Conservation (phyloP, 2,888 invertebrate species). For the Tryphoninae sp. region DNA sequence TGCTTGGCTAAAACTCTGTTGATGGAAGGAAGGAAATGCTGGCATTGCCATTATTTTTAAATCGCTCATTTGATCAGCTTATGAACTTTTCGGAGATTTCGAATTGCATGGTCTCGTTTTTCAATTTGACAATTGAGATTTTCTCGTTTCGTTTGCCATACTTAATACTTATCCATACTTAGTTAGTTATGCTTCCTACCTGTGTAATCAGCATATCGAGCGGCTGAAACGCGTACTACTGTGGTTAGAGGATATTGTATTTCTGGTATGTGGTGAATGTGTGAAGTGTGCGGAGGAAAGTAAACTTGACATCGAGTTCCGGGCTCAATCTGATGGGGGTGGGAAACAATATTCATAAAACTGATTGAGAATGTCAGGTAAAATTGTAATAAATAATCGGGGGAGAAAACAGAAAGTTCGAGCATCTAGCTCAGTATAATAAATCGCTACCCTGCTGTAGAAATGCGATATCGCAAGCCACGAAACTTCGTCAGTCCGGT, state of each 20-base stretch:
- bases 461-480: constrained; percentile 27
- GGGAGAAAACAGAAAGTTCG: constrained; percentile 6
- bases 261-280: too few species aligned
- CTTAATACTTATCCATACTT: too few species aligned
- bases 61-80: neutral
- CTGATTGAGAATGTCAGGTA: neutral
- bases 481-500: constrained; percentile 9
- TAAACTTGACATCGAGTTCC: neutral
- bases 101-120: too few species aligned
- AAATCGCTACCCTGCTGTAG: constrained; percentile 1
- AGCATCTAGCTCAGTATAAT: neutral
- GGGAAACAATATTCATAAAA: neutral
- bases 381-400: neutral
- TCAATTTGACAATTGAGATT: too few species aligned
- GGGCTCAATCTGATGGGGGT: constrained; percentile 6
- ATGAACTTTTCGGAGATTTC: neutral
- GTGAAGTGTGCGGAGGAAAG: too few species aligned
- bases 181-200: too few species aligned
- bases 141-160: too few species aligned
- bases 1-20: constrained; percentile 1
- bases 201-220: too few species aligned
- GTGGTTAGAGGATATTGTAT: too few species aligned
- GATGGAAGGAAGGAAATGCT: neutral
- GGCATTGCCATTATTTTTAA: neutral
- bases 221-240: too few species aligned